A percentile compares a stretch with the other conserved stretches of the same genome.
phyloP scores from a whole-genome alignment of 2,797 vertebrate genomes.

The Galago senegalensis region DNA sequence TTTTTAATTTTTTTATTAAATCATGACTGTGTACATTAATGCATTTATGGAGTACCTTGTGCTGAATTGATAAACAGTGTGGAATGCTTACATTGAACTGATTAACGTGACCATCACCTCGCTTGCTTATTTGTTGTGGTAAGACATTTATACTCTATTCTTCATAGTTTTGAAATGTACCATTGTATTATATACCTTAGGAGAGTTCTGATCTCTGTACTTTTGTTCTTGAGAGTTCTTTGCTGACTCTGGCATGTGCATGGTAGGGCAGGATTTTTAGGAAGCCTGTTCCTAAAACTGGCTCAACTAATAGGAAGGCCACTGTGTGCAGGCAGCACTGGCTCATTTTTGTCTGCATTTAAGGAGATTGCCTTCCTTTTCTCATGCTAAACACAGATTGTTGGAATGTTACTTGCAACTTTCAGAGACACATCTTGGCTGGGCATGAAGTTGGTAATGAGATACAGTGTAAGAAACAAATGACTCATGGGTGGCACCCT shows the following conservation, averaged over 20 bases:
- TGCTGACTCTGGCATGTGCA: slow-evolving; percentile 28
- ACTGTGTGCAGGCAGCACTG: background rate
- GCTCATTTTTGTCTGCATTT: background rate
- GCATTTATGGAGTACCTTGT: no score
- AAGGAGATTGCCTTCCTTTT: background rate
- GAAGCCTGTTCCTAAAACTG: slow-evolving; percentile 37
- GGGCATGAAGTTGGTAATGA: background rate
- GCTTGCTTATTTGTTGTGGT: no score
- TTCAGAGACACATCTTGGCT: slow-evolving; percentile 3
- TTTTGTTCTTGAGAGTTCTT: slow-evolving; percentile 57
- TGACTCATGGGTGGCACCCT: background rate
- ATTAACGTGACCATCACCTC: no score
- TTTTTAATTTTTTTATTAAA: no score
- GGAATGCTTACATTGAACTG: no score
- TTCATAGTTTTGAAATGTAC: no score
- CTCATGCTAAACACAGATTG: background rate
- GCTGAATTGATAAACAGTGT: no score
- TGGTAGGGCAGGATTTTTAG: slow-evolving; percentile 22
- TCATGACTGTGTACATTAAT: no score
- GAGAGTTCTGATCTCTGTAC: background rate
- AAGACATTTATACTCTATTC: no score
- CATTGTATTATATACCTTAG: no score
- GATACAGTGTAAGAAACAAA: background rate
- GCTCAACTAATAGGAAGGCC: background rate
- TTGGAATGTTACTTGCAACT: slow-evolving; percentile 28